Evolutionary conservation across 2,888 invertebrate genomes (phyloP), one percentile per base, ranked within the genome.

Genomic region (Patella pellucida): DNA sequence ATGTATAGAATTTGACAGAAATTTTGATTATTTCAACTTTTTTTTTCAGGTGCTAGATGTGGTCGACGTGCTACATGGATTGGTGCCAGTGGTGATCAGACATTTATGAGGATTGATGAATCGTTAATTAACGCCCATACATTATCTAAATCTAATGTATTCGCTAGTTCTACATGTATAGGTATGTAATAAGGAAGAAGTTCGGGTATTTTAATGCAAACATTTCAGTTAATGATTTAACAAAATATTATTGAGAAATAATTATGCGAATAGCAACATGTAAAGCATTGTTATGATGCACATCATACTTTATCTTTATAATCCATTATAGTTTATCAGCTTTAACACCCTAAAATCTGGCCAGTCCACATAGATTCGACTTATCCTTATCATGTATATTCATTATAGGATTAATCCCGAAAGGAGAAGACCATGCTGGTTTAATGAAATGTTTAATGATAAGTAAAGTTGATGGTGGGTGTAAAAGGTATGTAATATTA

Each of bases 51-150:
- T 0, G 95, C 96, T 0, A 94, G 95, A 76, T 94, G 95, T 92
- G 96, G 97, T 0, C 94, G 96, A 83, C 94, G 95, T 85, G 98
- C 97, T 0, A 96, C 96, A 0, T 97, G 97, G 97, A 94, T 98
- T 19, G 95, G 96, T 1, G 97, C 98, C 5, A 96, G 96, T n/a
- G 97, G 97, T 0, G 98, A 99, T 92, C 96, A 97, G 91, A 99
- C 98, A 1, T 97, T 96, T 89, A 93, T 98, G 71, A 96, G 96
- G 91, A 94, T 97, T 74, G 97, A 97, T 83, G 97, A 98, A 91
- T 95, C 95, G 2, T 92, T 97, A n/a, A 96, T 98, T 80, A 97
- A 97, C 90, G 95, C 96, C 0, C 95, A 96, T 82, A 96, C 95
- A 86, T 93, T 98, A 76, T 94, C 95, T 69, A 95, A 95, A 85